A percentile compares a stretch with the other conserved stretches of the same genome.
Evolutionary conservation across 2,797 vertebrate genomes (phyloP).

Genomic region (Eospalax fontanierii): DNA sequence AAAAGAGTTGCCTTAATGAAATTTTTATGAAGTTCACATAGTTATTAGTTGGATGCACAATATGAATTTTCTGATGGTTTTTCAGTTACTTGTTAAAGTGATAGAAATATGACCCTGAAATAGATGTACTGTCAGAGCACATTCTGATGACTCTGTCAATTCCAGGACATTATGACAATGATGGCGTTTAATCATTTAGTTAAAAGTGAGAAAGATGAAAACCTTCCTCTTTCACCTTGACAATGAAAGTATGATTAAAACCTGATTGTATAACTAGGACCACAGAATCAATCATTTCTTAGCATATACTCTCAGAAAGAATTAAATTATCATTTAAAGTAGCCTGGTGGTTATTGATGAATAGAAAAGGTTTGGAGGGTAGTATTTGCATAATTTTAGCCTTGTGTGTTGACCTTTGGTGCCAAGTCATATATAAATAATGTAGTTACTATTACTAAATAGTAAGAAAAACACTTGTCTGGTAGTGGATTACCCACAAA

Average conservation of each 20-base stretch:
- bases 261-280: constrained; percentile 66
- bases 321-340: constrained; percentile 63
- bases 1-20: constrained; percentile 45
- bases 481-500: background rate
- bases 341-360: background rate
- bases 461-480: background rate
- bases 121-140: constrained; percentile 5
- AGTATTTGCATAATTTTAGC: background rate
- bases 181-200: constrained; percentile 71
- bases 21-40: constrained; percentile 56
- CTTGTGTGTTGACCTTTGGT: background rate
- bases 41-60: constrained; percentile 53
- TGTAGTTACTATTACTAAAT: background rate
- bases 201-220: constrained; percentile 58
- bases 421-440: background rate
- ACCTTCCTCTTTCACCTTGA: constrained; percentile 70
- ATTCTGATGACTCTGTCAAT: constrained; percentile 57
- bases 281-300: constrained; percentile 75
- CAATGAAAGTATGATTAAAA: constrained; percentile 78
- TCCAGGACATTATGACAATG: constrained; percentile 44
- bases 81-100: constrained; percentile 58
- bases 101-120: constrained; percentile 70
- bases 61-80: constrained; percentile 67
- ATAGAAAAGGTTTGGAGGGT: background rate
- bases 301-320: constrained; percentile 35